These are phyloP conservation scores for Lamellibrachia columna DNA, from an alignment of 2,888 invertebrate species.

Conservation along the genomic window DNA sequence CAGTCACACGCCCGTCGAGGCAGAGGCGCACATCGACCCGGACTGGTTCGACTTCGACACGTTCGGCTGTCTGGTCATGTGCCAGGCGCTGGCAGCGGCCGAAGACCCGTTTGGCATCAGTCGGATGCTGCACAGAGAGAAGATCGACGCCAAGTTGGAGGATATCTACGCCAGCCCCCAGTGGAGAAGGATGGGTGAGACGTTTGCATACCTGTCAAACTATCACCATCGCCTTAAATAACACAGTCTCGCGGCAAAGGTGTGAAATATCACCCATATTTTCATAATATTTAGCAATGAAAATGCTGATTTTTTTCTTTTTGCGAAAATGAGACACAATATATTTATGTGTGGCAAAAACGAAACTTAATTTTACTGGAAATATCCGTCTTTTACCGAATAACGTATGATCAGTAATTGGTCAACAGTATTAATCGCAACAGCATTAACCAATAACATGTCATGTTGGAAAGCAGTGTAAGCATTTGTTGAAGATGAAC, in stretches of 20 bases:
- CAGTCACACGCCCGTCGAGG: conserved; percentile 37
- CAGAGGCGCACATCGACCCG: conserved; percentile 28
- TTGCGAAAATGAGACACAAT: not conserved
- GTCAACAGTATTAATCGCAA: too few relatives aligned
- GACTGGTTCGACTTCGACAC: conserved; percentile 53
- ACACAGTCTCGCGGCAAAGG: too few relatives aligned
- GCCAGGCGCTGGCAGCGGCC: conserved; percentile 50
- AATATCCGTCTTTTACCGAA: not conserved
- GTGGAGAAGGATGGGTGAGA: conserved; percentile 62
- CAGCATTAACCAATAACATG: too few relatives aligned
- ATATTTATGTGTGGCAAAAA: too few relatives aligned
- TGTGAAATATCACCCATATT: too few relatives aligned
- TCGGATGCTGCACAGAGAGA: conserved; percentile 49
- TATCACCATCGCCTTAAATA: too few relatives aligned
- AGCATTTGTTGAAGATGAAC: too few relatives aligned
- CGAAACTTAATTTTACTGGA: not conserved
- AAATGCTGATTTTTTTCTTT: too few relatives aligned
- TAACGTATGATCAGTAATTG: too few relatives aligned
- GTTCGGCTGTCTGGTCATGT: conserved; percentile 51
- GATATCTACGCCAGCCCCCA: conserved; percentile 55
- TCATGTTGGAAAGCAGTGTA: too few relatives aligned
- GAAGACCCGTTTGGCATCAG: conserved; percentile 56
- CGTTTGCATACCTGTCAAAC: not conserved
- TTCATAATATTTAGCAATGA: too few relatives aligned
- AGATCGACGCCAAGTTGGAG: conserved; percentile 47